Base-by-base conservation (phyloP, 1,140 invertebrate species). In the Pseudoatta argentina region DNA sequence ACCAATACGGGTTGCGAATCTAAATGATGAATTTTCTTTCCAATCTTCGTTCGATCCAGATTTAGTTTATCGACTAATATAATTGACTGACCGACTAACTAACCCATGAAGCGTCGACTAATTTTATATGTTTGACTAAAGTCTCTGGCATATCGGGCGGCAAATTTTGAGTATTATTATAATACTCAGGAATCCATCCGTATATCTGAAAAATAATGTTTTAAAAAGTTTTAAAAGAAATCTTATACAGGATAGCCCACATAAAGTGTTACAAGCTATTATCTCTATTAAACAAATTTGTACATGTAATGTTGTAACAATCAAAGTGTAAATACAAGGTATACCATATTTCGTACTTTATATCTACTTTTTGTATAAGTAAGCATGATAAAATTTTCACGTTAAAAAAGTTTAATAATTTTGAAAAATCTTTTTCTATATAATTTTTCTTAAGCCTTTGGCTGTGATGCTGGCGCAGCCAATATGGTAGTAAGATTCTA, bases 181-280 rank as follows among this genome's bases (percentile, higher is more conserved):
- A 98, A 90, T 96, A 97, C 7, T 97, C 96, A 0, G 98, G 98
- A 78, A 95, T 90, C 97, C 98, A 98, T 86, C 96, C 96, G 82
- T 95, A 96, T 93, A 97, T 96, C 96, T 96, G 85, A 48, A 91
- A 94, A 86, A 39, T 44, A 75, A 57, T 1, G 7, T 72, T 66
- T 66, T 10, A n/a, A 79, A 82, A 83, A 72, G 24, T 78, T 57
- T 69, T 18, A 12, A 55, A 34, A 75, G 18, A 44, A 61, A 27
- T 21, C 1, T 24, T 21, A 63, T 44, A 44, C 8, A 44, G 39
- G 8, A 0, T 44, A 8, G 8, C 8, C 8, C 3, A 10, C 39
- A 8, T 44, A 10, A 44, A 44, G 39, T 44, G 10, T 44, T 12
- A 44, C 8, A 44, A 44, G 10, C 2, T 55, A 75, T 8, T 59